Base-by-base conservation (phyloP, 2,888 invertebrate species). In the Rutpela maculata region DNA sequence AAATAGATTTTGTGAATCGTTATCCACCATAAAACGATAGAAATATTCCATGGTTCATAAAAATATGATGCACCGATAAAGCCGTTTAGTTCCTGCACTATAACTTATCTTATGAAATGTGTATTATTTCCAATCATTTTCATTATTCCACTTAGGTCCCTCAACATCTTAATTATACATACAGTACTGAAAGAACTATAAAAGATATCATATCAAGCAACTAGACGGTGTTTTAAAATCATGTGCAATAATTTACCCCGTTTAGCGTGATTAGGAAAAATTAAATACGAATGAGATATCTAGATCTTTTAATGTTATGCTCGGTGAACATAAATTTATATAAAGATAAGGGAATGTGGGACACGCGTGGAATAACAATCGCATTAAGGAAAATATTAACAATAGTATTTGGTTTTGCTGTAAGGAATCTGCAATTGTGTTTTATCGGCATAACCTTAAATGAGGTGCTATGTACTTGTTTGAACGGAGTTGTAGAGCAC, bases 341-440 rank as follows among this genome's bases (percentile, higher is more conserved):
- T 18, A 9, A 17, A 31, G n/a, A 12, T 43, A 43, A 35, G 50
- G 65, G 43, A 43, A 65, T 43, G 65, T 65, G 65, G 65, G 10
- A 65, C 65, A 65, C n/a, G 43, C 65, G 43, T 65, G 43, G 65
- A 65, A 65, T 65, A 65, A 65, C 19, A 65, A 65, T 65, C 18
- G 18, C 35, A n/a, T 11, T 31, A 43, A 65, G 35, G 60, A 65
- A 18, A 65, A 65, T 65, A 65, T 65, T 35, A 38, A 18, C 43
- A 65, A 18, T 38, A 18, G 11, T 15, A 65, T 43, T 43, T 35
- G 7, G 6, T 22, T 26, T 43, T 50, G 50, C 50, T n/a, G 15
- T n/a, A 35, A 17, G n/a, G 15, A 50, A 50, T 50, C 50, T n/a
- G 50, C n/a, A 50, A n/a, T 50, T 50, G 50, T n/a, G 50, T 50